Base-by-base conservation (phyloP, 2,113 vertebrate genomes). In the Myotis lucifugus region DNA sequence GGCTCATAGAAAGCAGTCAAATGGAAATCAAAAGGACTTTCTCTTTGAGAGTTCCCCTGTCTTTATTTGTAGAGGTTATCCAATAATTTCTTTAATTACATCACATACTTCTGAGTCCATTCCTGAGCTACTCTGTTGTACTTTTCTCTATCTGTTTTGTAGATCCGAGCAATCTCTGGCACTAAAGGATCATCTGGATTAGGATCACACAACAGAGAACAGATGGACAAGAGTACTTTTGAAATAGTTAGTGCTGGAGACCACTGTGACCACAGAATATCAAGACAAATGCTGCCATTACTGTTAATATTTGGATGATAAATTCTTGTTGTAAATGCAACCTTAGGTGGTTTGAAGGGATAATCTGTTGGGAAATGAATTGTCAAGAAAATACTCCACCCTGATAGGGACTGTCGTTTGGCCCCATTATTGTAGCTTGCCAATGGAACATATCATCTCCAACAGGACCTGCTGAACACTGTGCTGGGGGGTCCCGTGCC, bases 71-170 rank as follows among this genome's bases (percentile, higher is more conserved):
- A 99, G 99, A 99, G 99, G 99, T 98, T 99, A 99, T 99, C 99
- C 99, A 98, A 98, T 99, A 99, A 99, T 99, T 99, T 98, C 99
- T 99, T 98, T 99, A 99, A 99, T 99, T 99, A 99, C 99, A 99
- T 99, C 98, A 99, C 99, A 99, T 99, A 99, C 99, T 99, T 99
- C 99, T 99, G 99, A 99, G 99, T 99, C 99, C 99, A 99, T 99
- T 99, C 99, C 98, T 99, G 99, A 99, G 99, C 99, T 99, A 99
- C 99, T 99, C 99, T 99, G 99, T 99, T 99, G 99, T 99, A 99
- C 99, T 99, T 99, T 99, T 99, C 99, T 99, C 99, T 99, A 99
- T 99, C 99, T 99, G 99, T 99, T 99, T 99, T 99, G 99, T 99
- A 99, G 99, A 99, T 99, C 99, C 99, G 99, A 98, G 99, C 99